Conservation (phyloP, 1,140 invertebrate genomes). For the Thalassaphorura encarpata region DNA sequence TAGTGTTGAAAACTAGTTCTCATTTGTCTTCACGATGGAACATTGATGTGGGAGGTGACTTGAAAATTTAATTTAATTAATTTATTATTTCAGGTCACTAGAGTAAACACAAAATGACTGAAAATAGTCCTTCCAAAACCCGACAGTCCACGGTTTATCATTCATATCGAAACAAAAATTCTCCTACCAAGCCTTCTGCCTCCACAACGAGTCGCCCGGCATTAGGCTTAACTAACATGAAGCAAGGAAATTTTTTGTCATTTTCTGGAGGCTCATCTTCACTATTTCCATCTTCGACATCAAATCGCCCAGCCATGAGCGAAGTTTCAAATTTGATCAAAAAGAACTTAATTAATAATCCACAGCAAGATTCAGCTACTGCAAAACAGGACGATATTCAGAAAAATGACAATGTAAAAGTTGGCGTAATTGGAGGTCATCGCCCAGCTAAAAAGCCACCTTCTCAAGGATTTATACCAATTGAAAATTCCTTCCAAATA, state of each 20-base stretch:
- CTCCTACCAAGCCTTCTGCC: neutral
- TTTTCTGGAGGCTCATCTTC: slow-evolving; percentile 19
- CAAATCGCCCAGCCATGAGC: slow-evolving; percentile 9
- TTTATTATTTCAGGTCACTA: neutral
- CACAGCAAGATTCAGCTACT: neutral
- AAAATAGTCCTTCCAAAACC: slow-evolving; percentile 1
- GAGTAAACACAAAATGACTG: neutral
- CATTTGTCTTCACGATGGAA: neutral
- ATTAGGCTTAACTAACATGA: neutral
- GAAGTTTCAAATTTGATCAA: slow-evolving; percentile 10
- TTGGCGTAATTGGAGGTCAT: neutral
- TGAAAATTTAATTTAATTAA: neutral
- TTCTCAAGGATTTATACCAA: neutral
- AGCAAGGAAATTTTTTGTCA: slow-evolving; percentile 18
- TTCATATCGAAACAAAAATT: neutral
- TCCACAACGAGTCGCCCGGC: neutral
- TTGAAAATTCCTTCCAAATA: too few relatives aligned
- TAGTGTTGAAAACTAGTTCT: neutral
- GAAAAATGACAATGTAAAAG: too few relatives aligned
- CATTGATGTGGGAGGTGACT: neutral
- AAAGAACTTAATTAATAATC: neutral
- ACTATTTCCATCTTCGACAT: slow-evolving; percentile 6
- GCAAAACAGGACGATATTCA: neutral
- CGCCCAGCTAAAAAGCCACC: neutral
- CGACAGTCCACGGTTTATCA: neutral